phyloP scores from a whole-genome alignment of 2,113 vertebrate genomes.

The Sinocyclocheilus anophthalmus region DNA sequence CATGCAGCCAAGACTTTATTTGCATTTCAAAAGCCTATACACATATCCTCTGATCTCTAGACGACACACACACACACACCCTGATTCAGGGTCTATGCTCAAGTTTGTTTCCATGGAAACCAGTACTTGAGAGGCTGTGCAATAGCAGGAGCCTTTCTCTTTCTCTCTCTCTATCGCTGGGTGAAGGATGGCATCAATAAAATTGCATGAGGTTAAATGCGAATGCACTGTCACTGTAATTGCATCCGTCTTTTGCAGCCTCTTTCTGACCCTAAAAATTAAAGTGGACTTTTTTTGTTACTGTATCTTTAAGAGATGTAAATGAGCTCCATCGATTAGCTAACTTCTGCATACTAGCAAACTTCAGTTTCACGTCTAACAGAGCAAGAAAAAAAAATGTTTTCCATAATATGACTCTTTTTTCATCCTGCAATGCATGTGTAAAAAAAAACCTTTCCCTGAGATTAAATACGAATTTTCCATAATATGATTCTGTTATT shows the following conservation, averaged over 20 bases:
- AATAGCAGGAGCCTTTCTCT: slow-evolving; percentile 10
- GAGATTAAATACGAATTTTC: no score
- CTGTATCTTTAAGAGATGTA: no score
- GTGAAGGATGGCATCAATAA: slow-evolving; percentile 25
- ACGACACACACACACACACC: slow-evolving; percentile 35
- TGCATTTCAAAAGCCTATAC: slow-evolving; percentile 52
- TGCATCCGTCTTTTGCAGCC: background rate
- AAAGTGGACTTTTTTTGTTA: no score
- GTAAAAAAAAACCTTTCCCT: no score
- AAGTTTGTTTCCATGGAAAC: slow-evolving; percentile 69
- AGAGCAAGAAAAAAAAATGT: background rate
- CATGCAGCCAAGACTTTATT: slow-evolving; percentile 39
- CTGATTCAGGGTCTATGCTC: slow-evolving; percentile 26
- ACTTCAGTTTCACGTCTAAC: background rate
- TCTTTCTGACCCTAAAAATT: background rate
- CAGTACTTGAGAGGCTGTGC: slow-evolving; percentile 49
- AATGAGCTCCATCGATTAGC: no score
- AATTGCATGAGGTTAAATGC: slow-evolving; percentile 1
- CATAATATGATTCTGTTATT: no score
- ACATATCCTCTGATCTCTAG: slow-evolving; percentile 44
- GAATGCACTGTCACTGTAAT: background rate
- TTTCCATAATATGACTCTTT: no score
- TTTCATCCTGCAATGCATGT: no score
- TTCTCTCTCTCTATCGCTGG: background rate
- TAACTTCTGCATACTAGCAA: background rate